Conservation (phyloP, 2,888 invertebrate species). For the Amaurobius ferox region DNA sequence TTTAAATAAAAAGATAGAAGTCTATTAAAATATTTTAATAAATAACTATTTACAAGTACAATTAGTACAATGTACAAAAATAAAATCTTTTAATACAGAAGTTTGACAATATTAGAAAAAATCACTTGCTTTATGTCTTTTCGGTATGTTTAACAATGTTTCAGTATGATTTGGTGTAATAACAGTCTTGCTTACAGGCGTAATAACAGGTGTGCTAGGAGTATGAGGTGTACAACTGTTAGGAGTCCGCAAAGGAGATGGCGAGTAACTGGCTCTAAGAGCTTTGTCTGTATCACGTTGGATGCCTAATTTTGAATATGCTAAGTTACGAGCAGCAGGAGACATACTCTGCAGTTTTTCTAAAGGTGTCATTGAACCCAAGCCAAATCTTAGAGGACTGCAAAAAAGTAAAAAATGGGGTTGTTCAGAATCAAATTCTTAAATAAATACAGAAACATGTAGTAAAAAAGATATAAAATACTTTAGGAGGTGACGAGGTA, state of each 20-base stretch:
- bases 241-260: conserved; percentile 78
- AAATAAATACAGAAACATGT: too few species aligned
- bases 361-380: conserved; percentile 79
- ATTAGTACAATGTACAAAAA: conserved; percentile 17
- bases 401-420: conserved; percentile 74
- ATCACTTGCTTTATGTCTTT: conserved; percentile 85
- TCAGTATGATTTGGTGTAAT: conserved; percentile 77
- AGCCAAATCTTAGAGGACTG: conserved; percentile 80
- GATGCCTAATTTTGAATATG: conserved; percentile 83
- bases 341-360: conserved; percentile 94
- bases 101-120: conserved; percentile 81
- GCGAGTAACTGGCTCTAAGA: conserved; percentile 81
- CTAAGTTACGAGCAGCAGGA: conserved; percentile 93
- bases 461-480: too few species aligned
- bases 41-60: conserved; percentile 23
- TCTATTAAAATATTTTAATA: conserved; percentile 21
- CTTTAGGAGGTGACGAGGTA: too few species aligned
- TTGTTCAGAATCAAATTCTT: too few species aligned
- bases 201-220: conserved; percentile 75
- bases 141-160: conserved; percentile 77
- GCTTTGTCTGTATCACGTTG: conserved; percentile 80
- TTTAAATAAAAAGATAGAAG: too few species aligned
- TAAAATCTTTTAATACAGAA: conserved; percentile 1
- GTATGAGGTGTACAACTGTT: conserved; percentile 75
- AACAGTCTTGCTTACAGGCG: conserved; percentile 74